A percentile compares a stretch with the other conserved stretches of the same genome.
Evolutionary conservation across 2,797 vertebrate species (phyloP).

Genomic region (Antrozous pallidus): DNA sequence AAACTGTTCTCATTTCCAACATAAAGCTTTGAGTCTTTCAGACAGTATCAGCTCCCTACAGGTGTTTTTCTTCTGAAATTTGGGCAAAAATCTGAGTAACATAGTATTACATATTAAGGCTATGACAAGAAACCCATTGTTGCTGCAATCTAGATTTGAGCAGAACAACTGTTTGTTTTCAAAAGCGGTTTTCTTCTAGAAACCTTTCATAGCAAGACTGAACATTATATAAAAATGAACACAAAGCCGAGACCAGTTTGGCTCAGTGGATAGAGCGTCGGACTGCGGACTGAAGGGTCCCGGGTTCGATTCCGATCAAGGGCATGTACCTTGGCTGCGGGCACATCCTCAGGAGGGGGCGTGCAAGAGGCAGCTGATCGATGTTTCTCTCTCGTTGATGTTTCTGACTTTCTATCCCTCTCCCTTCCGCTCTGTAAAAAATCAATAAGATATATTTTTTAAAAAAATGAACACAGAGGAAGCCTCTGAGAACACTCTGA

Average conservation of each 20-base stretch:
- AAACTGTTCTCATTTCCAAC: not conserved
- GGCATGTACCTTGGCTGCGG: too few relatives aligned
- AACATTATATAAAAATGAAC: not conserved
- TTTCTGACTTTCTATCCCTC: too few relatives aligned
- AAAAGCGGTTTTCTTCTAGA: not conserved
- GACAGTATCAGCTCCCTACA: not conserved
- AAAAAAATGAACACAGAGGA: not conserved
- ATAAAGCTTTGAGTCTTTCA: not conserved
- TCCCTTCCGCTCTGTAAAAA: too few relatives aligned
- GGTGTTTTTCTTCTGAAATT: conserved; percentile 14
- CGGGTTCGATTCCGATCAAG: too few relatives aligned
- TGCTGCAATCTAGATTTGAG: conserved; percentile 27
- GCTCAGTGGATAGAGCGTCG: too few relatives aligned
- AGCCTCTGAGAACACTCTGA: not conserved
- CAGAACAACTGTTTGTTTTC: not conserved
- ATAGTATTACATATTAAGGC: not conserved
- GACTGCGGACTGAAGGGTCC: too few relatives aligned
- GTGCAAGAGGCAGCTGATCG: too few relatives aligned
- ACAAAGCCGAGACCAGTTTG: too few relatives aligned
- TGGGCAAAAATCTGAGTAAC: conserved; percentile 25
- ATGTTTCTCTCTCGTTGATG: too few relatives aligned
- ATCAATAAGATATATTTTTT: too few relatives aligned
- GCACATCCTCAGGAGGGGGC: too few relatives aligned
- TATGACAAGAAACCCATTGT: not conserved
- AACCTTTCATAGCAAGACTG: not conserved